Evolutionary conservation across 2,113 vertebrate genomes (phyloP), one percentile per base, ranked within the genome.

Genomic region (Sakesphorus luctuosus): DNA sequence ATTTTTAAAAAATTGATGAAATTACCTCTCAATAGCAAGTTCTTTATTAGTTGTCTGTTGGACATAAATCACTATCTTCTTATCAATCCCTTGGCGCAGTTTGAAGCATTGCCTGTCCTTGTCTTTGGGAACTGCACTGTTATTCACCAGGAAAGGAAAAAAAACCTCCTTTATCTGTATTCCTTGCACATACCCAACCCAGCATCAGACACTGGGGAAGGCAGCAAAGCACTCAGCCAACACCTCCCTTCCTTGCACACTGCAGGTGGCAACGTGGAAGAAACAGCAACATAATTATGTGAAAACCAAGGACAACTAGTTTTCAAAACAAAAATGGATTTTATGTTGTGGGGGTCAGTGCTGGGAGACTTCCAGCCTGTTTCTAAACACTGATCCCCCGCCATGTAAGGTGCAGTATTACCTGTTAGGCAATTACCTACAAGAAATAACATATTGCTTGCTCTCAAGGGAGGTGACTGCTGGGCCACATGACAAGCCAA

Each of bases 41-140:
- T 99, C 99, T 95, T 99, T 99, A 95, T 99, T 99, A 49, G 99
- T 99, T 18, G 99, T 99, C 97, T 99, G 99, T 72, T 99, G 99
- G 47, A 99, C 98, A 31, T 99, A 99, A 87, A 99, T 99, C 85
- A 99, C 99, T 73, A 99, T 99, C 97, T 99, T 99, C 98, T 99
- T 99, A 97, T 99, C 99, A 95, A 99, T 98, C 63, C 99, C 99
- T 44, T 99, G 99, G 56, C 99, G 99, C 28, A 99, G 98, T 95
- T 99, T 99, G 98, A 99, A 99, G 97, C 99, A 99, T 85, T 99
- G 99, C 86, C 98, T 98, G 97, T 99, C 99, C 94, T 99, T 99
- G 97, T 99, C 99, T 98, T 99, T 99, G 53, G 99, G 99, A 66
- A 99, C 99, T 26, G 99, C 99, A 89, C 99, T 99, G 97, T 96